These are phyloP conservation scores for Chrysoperla carnea DNA, from an alignment of 1,140 invertebrate species.

Conservation along the genomic window DNA sequence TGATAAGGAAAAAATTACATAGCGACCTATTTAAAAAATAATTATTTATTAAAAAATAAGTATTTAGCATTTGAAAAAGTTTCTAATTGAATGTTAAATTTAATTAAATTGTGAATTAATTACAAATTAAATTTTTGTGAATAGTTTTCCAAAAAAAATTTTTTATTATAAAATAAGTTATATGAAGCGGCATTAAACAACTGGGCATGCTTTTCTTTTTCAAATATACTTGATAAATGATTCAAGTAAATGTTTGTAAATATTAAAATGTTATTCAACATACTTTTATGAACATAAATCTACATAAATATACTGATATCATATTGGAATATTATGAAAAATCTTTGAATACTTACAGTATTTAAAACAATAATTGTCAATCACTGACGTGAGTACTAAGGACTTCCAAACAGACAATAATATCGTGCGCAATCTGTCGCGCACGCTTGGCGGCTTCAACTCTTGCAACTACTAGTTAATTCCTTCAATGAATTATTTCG, in stretches of 20 bases:
- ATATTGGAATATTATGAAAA: background rate
- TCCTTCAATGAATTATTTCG: too few relatives aligned
- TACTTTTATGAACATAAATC: background rate
- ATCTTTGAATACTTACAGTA: background rate
- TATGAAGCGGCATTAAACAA: background rate
- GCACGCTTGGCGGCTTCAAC: background rate
- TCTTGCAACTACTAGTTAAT: too few relatives aligned
- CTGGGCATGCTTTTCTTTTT: background rate
- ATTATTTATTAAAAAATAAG: too few relatives aligned
- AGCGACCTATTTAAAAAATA: background rate
- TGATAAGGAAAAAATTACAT: background rate
- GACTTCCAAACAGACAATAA: background rate
- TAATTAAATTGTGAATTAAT: too few relatives aligned
- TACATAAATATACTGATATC: background rate
- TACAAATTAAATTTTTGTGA: too few relatives aligned
- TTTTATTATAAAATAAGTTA: background rate
- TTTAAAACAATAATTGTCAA: background rate
- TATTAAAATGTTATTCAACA: background rate
- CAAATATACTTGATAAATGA: background rate
- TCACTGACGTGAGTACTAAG: background rate
- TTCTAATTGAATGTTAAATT: too few relatives aligned
- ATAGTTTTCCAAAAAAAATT: too few relatives aligned
- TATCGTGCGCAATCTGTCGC: background rate
- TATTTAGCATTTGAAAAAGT: too few relatives aligned
- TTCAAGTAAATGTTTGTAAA: too few relatives aligned